Conservation (phyloP, 1,140 invertebrate species). For the Popillia japonica region DNA sequence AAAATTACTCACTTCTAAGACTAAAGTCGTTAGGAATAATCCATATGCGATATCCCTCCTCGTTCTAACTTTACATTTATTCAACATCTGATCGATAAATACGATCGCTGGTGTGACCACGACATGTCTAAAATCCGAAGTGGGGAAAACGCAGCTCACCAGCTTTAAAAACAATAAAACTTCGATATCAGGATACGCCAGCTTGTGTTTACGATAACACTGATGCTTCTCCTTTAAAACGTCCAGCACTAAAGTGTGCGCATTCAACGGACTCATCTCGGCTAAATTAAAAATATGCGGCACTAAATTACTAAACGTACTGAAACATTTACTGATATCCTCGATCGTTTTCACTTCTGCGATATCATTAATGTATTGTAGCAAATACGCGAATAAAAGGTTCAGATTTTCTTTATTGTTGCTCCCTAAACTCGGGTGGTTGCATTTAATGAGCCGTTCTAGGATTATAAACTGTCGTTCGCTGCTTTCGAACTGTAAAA, state of each 20-base stretch:
- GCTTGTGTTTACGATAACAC: slow-evolving; percentile 69
- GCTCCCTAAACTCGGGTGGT: slow-evolving; percentile 78
- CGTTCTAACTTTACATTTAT: slow-evolving; percentile 67
- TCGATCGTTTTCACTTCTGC: slow-evolving; percentile 60
- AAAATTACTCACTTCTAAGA: slow-evolving; percentile 74
- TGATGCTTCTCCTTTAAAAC: slow-evolving; percentile 79
- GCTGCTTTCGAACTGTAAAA: slow-evolving; percentile 69
- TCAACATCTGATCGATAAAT: slow-evolving; percentile 84
- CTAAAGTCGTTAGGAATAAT: slow-evolving; percentile 77
- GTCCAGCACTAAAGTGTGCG: slow-evolving; percentile 71
- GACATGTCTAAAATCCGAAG: slow-evolving; percentile 88
- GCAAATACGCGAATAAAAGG: slow-evolving; percentile 74
- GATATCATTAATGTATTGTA: slow-evolving; percentile 79
- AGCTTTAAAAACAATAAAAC: slow-evolving; percentile 83
- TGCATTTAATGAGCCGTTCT: slow-evolving; percentile 85
- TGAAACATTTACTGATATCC: slow-evolving; percentile 66
- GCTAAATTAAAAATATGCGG: slow-evolving; percentile 78
- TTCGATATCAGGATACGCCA: slow-evolving; percentile 73
- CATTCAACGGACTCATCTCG: slow-evolving; percentile 72
- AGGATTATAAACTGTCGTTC: slow-evolving; percentile 75
- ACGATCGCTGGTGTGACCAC: slow-evolving; percentile 84
- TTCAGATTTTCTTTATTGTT: slow-evolving; percentile 81
- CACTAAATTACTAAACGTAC: slow-evolving; percentile 69
- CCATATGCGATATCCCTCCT: slow-evolving; percentile 77
- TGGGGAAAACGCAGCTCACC: slow-evolving; percentile 79